Evolutionary conservation across 2,797 vertebrate species (phyloP), one percentile per base, ranked within the genome.

Genomic region (Malacoctenus gilli): DNA sequence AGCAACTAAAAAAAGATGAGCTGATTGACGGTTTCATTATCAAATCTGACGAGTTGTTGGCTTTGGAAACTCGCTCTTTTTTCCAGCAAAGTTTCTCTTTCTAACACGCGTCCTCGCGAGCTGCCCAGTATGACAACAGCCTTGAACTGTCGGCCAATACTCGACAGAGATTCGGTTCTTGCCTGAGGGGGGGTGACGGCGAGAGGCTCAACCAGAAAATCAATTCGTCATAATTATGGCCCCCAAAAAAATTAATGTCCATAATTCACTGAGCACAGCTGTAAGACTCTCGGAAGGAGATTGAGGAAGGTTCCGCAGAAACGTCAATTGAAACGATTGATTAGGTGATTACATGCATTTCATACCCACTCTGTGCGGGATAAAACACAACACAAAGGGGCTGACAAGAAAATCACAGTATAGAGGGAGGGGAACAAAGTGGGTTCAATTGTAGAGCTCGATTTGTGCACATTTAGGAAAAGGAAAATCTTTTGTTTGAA

Each of bases 171-270:
- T 18, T 68, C 35, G 39, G 50, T 67, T 68, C 48, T 74, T 40
- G 68, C 75, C 63, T 75, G 20, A 38, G 63, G 75, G 65, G 40
- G 63, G 75, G 65, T 76, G 31, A 64, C 2, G 3, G 39, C 31
- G 39, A 62, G 59, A 74, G 48, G 56, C 66, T 64, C 50, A 70
- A 74, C 43, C 55, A 71, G 59, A 78, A 83, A 79, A 85, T 83
- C 75, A 36, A 85, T 82, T 71, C 51, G 30, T 82, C 74, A 77
- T 79, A 85, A 87, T 87, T 82, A 79, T 62, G 67, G 71, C 63
- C n/a, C n/a, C n/a, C n/a, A n/a, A 63, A 58, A 75, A 75, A 84
- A 83, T 77, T 5, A 70, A 79, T 68, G 67, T 75, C 80, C 51
- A 75, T 76, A 82, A 83, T 75, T 75, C 44, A 70, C 72, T 65